phyloP scores from a whole-genome alignment of 2,113 vertebrate genomes.

The Sminthopsis crassicaudata region DNA sequence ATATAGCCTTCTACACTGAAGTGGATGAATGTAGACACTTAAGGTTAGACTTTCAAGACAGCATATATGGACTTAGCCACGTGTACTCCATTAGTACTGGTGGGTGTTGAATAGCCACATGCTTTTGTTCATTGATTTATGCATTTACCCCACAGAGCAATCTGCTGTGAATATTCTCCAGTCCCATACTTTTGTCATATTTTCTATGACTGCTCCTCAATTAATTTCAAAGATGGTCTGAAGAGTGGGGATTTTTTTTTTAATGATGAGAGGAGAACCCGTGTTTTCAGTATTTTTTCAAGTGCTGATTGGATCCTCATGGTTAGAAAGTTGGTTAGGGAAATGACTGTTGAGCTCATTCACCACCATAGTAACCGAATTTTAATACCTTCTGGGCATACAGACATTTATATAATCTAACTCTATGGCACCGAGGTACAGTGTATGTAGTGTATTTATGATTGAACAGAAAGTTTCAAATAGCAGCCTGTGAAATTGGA shows the following conservation, averaged over 20 bases:
- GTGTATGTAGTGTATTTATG: slow-evolving; percentile 87
- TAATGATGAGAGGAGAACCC: slow-evolving; percentile 66
- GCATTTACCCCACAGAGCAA: background rate
- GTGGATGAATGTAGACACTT: slow-evolving; percentile 73
- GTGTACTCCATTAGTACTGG: slow-evolving; percentile 33
- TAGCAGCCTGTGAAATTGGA: slow-evolving; percentile 90
- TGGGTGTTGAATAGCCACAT: background rate
- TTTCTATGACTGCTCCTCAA: slow-evolving; percentile 72
- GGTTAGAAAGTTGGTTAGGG: slow-evolving; percentile 80
- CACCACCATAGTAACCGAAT: slow-evolving; percentile 81
- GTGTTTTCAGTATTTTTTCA: slow-evolving; percentile 78
- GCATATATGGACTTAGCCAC: background rate
- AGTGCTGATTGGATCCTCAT: slow-evolving; percentile 80
- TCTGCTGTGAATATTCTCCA: slow-evolving; percentile 18
- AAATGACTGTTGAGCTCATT: slow-evolving; percentile 84
- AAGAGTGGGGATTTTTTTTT: slow-evolving; percentile 64
- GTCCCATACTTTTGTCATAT: slow-evolving; percentile 42
- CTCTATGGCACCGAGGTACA: slow-evolving; percentile 83
- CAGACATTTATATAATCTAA: slow-evolving; percentile 86
- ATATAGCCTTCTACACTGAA: slow-evolving; percentile 74
- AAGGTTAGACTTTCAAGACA: slow-evolving; percentile 66
- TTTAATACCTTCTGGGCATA: slow-evolving; percentile 82
- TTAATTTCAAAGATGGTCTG: slow-evolving; percentile 74
- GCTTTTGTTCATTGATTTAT: slow-evolving; percentile 52
- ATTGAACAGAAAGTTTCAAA: slow-evolving; percentile 89